Evolutionary conservation across 2,113 vertebrate genomes (phyloP).

Genomic region (Porphyrio hochstetteri): DNA sequence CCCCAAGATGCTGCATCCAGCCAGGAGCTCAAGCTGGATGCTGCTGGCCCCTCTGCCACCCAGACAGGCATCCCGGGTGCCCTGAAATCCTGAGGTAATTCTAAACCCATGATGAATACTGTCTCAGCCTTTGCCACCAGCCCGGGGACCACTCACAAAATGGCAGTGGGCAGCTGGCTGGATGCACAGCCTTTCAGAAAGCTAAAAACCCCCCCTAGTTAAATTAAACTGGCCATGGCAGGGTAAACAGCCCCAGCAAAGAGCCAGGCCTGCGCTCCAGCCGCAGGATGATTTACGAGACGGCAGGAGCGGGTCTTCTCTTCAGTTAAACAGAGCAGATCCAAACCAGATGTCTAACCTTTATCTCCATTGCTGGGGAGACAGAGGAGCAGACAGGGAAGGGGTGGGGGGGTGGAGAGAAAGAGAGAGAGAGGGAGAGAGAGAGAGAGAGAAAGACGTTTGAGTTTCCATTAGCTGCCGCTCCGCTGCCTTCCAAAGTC

Average conservation of each 20-base stretch:
- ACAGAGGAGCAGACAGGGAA: neutral
- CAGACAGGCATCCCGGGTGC: fast-evolving
- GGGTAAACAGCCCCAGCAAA: constrained; percentile 4
- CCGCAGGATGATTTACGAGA: constrained; percentile 63
- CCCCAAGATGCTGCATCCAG: neutral
- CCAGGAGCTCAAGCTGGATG: neutral
- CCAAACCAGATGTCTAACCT: constrained; percentile 78
- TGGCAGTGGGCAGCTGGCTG: neutral
- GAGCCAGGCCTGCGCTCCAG: neutral
- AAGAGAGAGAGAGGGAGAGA: neutral
- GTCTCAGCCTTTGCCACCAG: neutral
- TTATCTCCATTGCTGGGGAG: neutral
- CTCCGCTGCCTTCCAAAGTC: constrained; percentile 13
- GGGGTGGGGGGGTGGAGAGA: neutral
- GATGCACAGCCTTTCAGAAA: neutral
- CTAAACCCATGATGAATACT: neutral
- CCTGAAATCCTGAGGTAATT: neutral
- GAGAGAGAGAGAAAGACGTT: neutral
- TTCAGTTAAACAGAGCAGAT: constrained; percentile 51
- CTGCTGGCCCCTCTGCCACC: fast-evolving
- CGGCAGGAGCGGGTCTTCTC: constrained; percentile 13
- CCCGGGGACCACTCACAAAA: neutral
- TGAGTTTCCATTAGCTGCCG: neutral
- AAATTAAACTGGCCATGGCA: neutral
- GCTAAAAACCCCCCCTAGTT: neutral